phyloP scores from a whole-genome alignment of 2,797 vertebrate species.

The Silurus lanzhouensis region DNA sequence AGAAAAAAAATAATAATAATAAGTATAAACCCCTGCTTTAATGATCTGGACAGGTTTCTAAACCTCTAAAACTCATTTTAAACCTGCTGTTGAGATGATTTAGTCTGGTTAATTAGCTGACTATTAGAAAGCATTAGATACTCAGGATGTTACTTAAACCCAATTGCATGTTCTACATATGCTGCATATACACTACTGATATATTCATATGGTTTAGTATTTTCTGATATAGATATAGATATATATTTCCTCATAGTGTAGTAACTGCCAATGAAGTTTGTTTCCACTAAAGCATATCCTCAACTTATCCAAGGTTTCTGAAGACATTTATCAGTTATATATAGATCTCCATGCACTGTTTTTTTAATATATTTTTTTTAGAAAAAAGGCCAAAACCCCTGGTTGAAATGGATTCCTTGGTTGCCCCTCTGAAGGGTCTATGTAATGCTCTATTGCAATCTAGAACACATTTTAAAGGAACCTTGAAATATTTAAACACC shows the following conservation, averaged over 20 bases:
- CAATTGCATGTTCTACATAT: conserved; percentile 21
- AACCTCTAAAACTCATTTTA: neutral
- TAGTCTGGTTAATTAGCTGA: neutral
- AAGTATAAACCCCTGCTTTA: neutral
- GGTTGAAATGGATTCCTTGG: neutral
- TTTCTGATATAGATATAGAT: neutral
- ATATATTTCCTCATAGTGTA: neutral
- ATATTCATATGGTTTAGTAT: conserved; percentile 3
- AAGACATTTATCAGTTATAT: neutral
- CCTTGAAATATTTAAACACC: neutral
- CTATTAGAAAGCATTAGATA: conserved; percentile 1
- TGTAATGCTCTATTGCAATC: neutral
- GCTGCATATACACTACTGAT: neutral
- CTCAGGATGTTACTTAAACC: neutral
- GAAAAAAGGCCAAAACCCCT: neutral
- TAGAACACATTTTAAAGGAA: neutral
- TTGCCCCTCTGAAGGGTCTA: neutral
- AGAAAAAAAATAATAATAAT: neutral
- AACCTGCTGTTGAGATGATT: neutral
- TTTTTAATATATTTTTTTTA: neutral
- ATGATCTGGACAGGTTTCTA: neutral
- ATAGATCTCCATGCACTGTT: neutral
- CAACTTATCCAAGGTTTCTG: neutral
- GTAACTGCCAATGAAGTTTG: neutral
- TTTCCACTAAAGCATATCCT: neutral